These are phyloP conservation scores for Leptodactylus fallax DNA, from an alignment of 2,797 vertebrate genomes.

Conservation along the genomic window DNA sequence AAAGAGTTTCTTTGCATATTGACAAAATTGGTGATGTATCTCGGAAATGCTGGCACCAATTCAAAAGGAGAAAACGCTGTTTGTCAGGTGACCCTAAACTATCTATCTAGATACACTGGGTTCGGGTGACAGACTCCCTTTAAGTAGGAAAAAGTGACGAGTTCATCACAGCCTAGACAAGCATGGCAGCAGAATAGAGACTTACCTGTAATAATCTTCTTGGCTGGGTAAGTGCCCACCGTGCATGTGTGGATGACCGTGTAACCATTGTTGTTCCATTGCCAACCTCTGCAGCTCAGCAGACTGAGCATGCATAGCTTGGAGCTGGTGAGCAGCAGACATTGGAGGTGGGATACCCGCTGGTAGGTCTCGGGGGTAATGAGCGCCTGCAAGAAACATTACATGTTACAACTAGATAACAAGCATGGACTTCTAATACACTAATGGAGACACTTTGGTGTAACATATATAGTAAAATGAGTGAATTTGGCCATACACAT, in stretches of 20 bases:
- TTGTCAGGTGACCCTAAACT: no score
- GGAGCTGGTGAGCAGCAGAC: slow-evolving; percentile 97
- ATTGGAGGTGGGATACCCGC: slow-evolving; percentile 92
- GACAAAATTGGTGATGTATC: no score
- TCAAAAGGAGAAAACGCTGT: no score
- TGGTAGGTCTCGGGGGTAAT: slow-evolving; percentile 91
- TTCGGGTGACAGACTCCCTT: no score
- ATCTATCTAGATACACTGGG: no score
- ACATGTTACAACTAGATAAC: not conserved
- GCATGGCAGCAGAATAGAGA: no score
- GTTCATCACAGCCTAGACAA: no score
- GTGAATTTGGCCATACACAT: no score
- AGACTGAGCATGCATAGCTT: slow-evolving; percentile 99
- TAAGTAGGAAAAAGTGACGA: no score
- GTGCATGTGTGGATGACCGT: slow-evolving; percentile 97
- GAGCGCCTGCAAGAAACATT: slow-evolving; percentile 80
- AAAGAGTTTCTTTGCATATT: no score
- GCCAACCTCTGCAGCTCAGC: slow-evolving; percentile 97
- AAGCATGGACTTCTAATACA: not conserved
- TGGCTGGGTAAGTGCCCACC: slow-evolving; percentile 95
- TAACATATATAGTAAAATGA: no score
- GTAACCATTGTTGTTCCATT: slow-evolving; percentile 99
- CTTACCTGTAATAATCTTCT: slow-evolving; percentile 99
- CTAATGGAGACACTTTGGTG: not conserved
- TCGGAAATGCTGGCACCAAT: no score